phyloP scores from a whole-genome alignment of 2,113 vertebrate genomes.

The Sinosuthora webbiana region DNA sequence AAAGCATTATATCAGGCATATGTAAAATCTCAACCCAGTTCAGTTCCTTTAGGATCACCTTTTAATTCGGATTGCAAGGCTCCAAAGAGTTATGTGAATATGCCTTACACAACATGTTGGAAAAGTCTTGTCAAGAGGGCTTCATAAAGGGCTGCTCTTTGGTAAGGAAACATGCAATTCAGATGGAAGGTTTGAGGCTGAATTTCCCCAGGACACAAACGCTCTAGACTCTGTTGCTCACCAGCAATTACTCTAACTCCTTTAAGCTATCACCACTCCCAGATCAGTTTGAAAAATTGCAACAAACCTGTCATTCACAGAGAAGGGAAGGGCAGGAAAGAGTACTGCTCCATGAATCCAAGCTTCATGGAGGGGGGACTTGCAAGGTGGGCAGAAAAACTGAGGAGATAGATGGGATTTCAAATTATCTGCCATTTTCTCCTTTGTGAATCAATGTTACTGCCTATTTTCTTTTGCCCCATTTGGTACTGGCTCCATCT shows the following conservation, averaged over 20 bases:
- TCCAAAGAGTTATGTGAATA: not conserved
- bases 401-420: not conserved
- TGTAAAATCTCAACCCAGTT: not conserved
- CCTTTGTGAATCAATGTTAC: not conserved
- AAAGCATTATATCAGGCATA: not conserved
- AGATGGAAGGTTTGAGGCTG: not conserved
- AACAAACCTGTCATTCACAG: not conserved
- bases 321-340: not conserved
- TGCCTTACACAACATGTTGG: not conserved
- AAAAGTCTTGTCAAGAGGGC: not conserved
- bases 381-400: not conserved
- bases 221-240: not conserved
- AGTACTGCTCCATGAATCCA: not conserved
- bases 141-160: not conserved
- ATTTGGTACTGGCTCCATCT: not conserved
- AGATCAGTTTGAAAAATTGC: not conserved
- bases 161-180: not conserved
- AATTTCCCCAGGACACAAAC: not conserved
- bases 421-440: not conserved
- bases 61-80: not conserved
- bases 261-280: not conserved
- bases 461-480: not conserved
- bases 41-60: not conserved
- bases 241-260: not conserved
- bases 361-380: accelerated